Conservation (phyloP, 2,797 vertebrate genomes). For the Trachops cirrhosus region DNA sequence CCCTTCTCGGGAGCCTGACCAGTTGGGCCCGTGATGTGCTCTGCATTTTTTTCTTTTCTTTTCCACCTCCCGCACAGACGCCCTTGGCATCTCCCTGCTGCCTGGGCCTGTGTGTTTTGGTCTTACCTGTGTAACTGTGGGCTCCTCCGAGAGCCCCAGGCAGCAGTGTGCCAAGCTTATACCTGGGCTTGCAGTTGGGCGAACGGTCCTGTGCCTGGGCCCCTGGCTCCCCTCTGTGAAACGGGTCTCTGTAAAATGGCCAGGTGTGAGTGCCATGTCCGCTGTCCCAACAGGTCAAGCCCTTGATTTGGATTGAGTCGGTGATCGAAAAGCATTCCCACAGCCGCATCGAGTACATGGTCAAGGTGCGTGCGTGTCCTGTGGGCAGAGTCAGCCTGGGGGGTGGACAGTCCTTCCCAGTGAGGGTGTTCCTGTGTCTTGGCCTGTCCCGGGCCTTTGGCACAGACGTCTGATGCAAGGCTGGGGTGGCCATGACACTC, state of each 20-base stretch:
- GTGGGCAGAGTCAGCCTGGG: fast-evolving
- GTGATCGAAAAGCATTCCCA: slow-evolving; percentile 99
- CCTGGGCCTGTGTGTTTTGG: neutral
- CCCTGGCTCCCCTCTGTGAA: neutral
- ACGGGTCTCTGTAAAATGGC: neutral
- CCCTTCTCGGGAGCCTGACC: neutral
- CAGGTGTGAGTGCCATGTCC: fast-evolving
- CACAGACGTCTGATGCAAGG: neutral
- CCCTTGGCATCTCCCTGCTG: neutral
- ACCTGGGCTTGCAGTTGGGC: neutral
- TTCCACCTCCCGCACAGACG: neutral
- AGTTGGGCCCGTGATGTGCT: neutral
- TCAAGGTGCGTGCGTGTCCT: slow-evolving; percentile 87
- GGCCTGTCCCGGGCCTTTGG: neutral
- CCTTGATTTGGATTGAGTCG: slow-evolving; percentile 98
- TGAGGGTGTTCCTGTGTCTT: too few species aligned
- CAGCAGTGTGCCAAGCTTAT: neutral
- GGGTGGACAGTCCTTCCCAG: fast-evolving
- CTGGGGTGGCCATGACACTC: neutral
- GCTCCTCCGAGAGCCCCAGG: neutral
- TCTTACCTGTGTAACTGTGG: neutral
- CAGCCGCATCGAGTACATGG: slow-evolving; percentile 99
- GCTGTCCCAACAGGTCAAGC: slow-evolving; percentile 89
- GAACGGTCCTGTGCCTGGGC: neutral
- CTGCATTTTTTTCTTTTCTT: neutral